phyloP scores from a whole-genome alignment of 2,888 invertebrate species.

The Dendrolimus houi region DNA sequence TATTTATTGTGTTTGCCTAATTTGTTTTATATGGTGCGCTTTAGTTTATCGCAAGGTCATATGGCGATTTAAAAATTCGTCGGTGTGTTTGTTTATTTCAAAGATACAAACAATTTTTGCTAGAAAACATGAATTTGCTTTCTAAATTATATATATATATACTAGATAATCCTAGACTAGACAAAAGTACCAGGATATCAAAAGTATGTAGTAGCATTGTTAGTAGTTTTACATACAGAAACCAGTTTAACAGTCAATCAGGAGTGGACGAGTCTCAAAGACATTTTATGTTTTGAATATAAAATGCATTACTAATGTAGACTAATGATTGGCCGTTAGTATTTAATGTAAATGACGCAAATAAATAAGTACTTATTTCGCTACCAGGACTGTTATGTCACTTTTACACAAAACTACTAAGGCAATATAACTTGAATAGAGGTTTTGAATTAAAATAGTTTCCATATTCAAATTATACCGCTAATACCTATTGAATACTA shows the following conservation, averaged over 20 bases:
- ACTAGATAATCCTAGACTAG: slow-evolving; percentile 5
- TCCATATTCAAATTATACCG: too few species aligned
- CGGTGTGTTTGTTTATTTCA: too few species aligned
- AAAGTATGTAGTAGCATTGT: slow-evolving; percentile 7
- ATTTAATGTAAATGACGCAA: too few species aligned
- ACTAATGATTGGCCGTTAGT: too few species aligned
- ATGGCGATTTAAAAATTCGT: too few species aligned
- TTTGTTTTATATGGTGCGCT: too few species aligned
- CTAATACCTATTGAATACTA: too few species aligned
- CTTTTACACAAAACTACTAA: background rate
- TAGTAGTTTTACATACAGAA: background rate
- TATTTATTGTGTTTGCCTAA: background rate
- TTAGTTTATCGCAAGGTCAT: too few species aligned
- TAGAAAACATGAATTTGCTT: background rate
- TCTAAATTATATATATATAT: slow-evolving; percentile 19
- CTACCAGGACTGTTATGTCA: background rate
- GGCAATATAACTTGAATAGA: background rate
- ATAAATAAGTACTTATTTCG: background rate
- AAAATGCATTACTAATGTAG: background rate
- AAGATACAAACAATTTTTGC: too few species aligned
- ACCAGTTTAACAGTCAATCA: background rate
- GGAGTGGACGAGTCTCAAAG: background rate
- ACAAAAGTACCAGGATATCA: slow-evolving; percentile 30
- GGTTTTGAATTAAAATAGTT: too few species aligned
- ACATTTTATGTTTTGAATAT: too few species aligned